These are phyloP conservation scores for Sitobion miscanthi DNA, from an alignment of 1,140 invertebrate species.

Conservation along the genomic window DNA sequence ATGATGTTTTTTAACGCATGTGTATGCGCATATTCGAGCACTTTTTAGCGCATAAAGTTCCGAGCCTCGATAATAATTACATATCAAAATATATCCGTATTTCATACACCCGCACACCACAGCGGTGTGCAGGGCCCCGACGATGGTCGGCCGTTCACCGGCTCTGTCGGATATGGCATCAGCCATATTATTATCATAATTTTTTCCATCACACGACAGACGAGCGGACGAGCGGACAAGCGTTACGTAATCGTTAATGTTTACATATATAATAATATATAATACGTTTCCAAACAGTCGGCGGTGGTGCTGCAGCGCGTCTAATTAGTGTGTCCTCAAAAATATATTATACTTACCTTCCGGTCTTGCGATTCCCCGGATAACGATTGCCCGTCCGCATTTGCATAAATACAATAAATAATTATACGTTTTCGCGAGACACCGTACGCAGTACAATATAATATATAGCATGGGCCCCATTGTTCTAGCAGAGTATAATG, in stretches of 20 bases:
- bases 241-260: conserved; percentile 40
- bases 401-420: conserved; percentile 56
- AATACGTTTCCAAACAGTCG: background rate
- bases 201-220: background rate
- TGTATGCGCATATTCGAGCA: no score
- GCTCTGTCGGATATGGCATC: background rate
- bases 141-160: background rate
- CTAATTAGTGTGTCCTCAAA: conserved; percentile 56
- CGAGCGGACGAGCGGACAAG: background rate
- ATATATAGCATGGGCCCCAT: conserved; percentile 17
- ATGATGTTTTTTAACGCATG: no score
- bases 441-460: conserved; percentile 6
- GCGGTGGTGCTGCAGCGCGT: background rate
- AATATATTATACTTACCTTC: conserved; percentile 37
- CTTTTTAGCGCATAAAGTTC: no score
- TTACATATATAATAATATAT: conserved; percentile 1
- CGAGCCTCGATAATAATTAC: no score
- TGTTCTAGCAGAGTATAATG: conserved; percentile 34
- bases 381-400: conserved; percentile 47
- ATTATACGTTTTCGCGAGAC: conserved; percentile 53
- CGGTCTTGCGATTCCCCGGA: conserved; percentile 55
- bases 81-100: background rate
- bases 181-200: background rate
- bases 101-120: background rate
- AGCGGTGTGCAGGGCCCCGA: background rate